These are phyloP conservation scores for Leucophenga varia DNA, from an alignment of 1,140 invertebrate genomes.

Conservation along the genomic window DNA sequence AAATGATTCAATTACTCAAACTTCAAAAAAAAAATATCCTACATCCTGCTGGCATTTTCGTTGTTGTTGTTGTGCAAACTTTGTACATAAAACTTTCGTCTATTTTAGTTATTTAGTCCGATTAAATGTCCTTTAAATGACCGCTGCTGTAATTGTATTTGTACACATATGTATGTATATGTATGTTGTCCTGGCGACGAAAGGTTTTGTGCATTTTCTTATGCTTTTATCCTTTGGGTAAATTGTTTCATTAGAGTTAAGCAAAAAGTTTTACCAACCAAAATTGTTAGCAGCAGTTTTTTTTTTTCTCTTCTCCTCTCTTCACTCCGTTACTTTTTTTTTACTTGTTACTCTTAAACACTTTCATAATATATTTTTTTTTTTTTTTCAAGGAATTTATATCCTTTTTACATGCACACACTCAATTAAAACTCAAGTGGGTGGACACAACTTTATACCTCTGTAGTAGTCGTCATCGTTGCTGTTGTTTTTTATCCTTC, in stretches of 20 bases:
- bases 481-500: slow-evolving; percentile 47
- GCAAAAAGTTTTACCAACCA: too few species aligned
- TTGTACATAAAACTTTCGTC: slow-evolving; percentile 29
- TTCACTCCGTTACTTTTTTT: slow-evolving; percentile 3
- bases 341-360: too few species aligned
- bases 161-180: slow-evolving; percentile 21
- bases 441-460: background rate
- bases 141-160: slow-evolving; percentile 44
- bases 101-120: too few species aligned
- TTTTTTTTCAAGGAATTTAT: background rate
- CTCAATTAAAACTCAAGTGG: slow-evolving; percentile 52
- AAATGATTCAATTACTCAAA: slow-evolving; percentile 53
- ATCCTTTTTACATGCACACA: slow-evolving; percentile 27
- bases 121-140: slow-evolving; percentile 36
- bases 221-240: slow-evolving; percentile 16
- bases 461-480: slow-evolving; percentile 9
- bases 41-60: too few species aligned
- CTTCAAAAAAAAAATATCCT: too few species aligned
- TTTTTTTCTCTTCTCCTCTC: slow-evolving; percentile 12
- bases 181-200: too few species aligned
- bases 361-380: too few species aligned
- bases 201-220: background rate
- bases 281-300: slow-evolving; percentile 21
- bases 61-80: slow-evolving; percentile 19
- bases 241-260: slow-evolving; percentile 50